Evolutionary conservation across 2,888 invertebrate species (phyloP).

Genomic region (Lottia gigantea): DNA sequence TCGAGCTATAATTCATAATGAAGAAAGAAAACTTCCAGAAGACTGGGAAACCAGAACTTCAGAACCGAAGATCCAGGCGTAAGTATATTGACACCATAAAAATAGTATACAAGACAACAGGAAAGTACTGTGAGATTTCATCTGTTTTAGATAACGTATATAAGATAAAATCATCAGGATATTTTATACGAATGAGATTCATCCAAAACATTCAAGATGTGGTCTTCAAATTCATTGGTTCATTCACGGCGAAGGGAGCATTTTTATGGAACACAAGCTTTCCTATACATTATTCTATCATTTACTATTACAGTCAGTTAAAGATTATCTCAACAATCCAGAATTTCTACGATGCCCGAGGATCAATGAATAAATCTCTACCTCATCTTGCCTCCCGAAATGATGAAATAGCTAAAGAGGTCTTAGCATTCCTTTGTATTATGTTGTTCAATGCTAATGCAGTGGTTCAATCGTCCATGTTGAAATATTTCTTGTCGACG

Average conservation of each 20-base stretch:
- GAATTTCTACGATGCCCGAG: conserved; percentile 56
- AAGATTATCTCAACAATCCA: conserved; percentile 57
- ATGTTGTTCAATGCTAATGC: conserved; percentile 66
- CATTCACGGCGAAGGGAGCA: neutral
- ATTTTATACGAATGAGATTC: neutral
- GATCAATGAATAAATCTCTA: conserved; percentile 61
- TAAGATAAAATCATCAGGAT: no score
- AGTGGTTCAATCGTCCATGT: conserved; percentile 62
- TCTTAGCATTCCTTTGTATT: conserved; percentile 62
- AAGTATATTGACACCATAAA: conserved; percentile 11
- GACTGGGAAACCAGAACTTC: conserved; percentile 63
- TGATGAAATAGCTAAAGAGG: conserved; percentile 64
- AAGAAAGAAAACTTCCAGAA: conserved; percentile 61
- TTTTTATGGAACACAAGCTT: neutral
- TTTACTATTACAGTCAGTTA: conserved; percentile 45
- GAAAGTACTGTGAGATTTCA: no score
- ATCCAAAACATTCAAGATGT: no score
- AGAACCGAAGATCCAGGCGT: conserved; percentile 57
- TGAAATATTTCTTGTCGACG: conserved; percentile 66
- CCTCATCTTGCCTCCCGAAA: conserved; percentile 63
- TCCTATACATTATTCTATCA: no score
- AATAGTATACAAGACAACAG: no score
- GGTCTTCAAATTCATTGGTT: neutral
- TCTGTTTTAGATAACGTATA: neutral
- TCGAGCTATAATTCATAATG: conserved; percentile 66